Conservation (phyloP, 1,140 invertebrate species). For the Melitaea cinxia region DNA sequence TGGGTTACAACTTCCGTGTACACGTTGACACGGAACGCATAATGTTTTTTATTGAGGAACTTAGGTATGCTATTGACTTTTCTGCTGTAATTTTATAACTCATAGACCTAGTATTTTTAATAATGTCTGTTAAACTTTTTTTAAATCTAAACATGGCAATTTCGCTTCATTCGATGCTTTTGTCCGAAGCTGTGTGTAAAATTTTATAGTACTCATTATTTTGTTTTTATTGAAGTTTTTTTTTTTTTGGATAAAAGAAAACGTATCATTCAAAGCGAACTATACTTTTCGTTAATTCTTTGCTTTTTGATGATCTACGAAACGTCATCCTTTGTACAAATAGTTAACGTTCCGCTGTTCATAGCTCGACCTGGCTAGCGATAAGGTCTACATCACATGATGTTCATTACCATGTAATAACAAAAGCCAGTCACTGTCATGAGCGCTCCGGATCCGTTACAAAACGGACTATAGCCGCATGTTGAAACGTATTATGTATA, state of each 20-base stretch:
- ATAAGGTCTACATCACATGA: neutral
- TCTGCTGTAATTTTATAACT: neutral
- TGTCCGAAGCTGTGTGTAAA: neutral
- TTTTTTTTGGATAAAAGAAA: no score
- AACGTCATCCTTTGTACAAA: neutral
- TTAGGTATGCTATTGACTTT: neutral
- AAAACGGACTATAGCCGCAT: conserved; percentile 24
- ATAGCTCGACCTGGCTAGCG: neutral
- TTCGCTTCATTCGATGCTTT: neutral
- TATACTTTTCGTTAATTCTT: no score
- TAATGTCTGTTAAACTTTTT: neutral
- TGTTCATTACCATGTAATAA: conserved; percentile 19
- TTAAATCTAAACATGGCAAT: neutral
- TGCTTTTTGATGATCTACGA: no score
- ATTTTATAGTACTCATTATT: neutral
- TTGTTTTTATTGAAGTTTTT: no score
- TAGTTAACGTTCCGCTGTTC: neutral
- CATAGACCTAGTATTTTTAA: neutral
- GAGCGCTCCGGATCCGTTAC: conserved; percentile 27
- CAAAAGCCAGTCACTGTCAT: conserved; percentile 20
- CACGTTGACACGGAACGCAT: conserved; percentile 13
- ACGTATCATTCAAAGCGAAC: no score
- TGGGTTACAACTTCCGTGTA: conserved; percentile 22
- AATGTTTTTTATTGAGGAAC: conserved; percentile 1
- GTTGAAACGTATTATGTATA: conserved; percentile 36